Conservation (phyloP, 1,140 invertebrate species). For the Ceratina australensis region DNA sequence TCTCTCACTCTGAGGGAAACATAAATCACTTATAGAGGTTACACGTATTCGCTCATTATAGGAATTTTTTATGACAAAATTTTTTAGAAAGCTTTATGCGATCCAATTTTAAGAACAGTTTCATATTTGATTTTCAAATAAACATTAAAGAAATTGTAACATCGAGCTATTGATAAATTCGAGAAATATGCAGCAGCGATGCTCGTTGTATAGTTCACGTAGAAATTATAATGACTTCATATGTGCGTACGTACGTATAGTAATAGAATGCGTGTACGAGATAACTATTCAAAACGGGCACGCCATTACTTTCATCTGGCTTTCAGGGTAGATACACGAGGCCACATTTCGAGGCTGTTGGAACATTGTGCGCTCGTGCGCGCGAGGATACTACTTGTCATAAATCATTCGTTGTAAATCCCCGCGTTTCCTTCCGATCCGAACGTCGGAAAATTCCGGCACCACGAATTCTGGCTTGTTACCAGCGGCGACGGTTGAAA, state of each 20-base stretch:
- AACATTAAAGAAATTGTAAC: too few species aligned
- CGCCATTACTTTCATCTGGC: not conserved
- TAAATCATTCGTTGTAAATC: conserved; percentile 23
- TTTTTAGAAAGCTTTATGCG: too few species aligned
- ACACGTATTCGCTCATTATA: too few species aligned
- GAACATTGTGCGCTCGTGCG: not conserved
- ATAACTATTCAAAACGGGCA: not conserved
- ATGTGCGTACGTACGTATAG: not conserved
- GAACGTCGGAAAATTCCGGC: conserved; percentile 10
- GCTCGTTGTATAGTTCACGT: too few species aligned
- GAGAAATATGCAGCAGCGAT: too few species aligned
- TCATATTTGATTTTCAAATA: too few species aligned
- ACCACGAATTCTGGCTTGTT: not conserved
- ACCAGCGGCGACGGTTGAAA: conserved; percentile 3
- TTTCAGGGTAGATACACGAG: not conserved
- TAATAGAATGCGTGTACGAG: not conserved
- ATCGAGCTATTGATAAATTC: too few species aligned
- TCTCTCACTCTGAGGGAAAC: too few species aligned
- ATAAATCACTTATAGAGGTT: too few species aligned
- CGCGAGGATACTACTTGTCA: not conserved
- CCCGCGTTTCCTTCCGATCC: conserved; percentile 9
- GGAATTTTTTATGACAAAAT: too few species aligned
- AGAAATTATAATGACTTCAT: not conserved
- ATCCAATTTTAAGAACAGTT: too few species aligned
- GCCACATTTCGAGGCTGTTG: not conserved